Evolutionary conservation across 2,113 vertebrate species (phyloP).

Genomic region (Elephas maximus): DNA sequence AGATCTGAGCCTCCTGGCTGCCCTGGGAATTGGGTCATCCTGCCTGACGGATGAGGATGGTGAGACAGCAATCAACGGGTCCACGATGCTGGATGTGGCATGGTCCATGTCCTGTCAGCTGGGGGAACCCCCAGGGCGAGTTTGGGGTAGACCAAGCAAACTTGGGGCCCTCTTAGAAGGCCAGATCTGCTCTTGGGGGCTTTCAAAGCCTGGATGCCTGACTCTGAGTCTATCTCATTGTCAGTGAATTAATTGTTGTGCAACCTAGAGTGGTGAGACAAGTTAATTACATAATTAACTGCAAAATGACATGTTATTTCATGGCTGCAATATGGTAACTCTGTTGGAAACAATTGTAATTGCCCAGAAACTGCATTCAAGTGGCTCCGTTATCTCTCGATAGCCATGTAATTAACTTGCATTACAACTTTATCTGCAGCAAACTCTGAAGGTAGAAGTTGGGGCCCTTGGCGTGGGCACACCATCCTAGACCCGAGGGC

Average conservation of each 20-base stretch:
- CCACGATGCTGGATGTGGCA: neutral
- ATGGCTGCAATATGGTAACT: slow-evolving; percentile 81
- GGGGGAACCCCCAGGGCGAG: neutral
- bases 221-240: slow-evolving; percentile 21
- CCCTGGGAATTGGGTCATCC: neutral
- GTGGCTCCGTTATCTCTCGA: slow-evolving; percentile 24
- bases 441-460: slow-evolving; percentile 71
- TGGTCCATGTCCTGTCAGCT: neutral
- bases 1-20: neutral
- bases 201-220: slow-evolving; percentile 61
- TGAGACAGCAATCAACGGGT: neutral
- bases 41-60: neutral
- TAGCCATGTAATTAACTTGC: slow-evolving; percentile 42
- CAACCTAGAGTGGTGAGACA: slow-evolving; percentile 61
- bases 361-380: slow-evolving; percentile 35
- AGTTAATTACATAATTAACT: slow-evolving; percentile 81
- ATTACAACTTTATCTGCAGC: slow-evolving; percentile 61
- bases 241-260: slow-evolving; percentile 63
- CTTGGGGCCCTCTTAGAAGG: slow-evolving; percentile 42
- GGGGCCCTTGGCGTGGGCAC: neutral
- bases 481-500: neutral
- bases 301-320: slow-evolving; percentile 71
- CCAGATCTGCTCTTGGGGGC: neutral
- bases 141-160: neutral
- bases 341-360: slow-evolving; percentile 73